Base-by-base conservation (phyloP, 2,797 vertebrate genomes). In the Hipposideros larvatus region DNA sequence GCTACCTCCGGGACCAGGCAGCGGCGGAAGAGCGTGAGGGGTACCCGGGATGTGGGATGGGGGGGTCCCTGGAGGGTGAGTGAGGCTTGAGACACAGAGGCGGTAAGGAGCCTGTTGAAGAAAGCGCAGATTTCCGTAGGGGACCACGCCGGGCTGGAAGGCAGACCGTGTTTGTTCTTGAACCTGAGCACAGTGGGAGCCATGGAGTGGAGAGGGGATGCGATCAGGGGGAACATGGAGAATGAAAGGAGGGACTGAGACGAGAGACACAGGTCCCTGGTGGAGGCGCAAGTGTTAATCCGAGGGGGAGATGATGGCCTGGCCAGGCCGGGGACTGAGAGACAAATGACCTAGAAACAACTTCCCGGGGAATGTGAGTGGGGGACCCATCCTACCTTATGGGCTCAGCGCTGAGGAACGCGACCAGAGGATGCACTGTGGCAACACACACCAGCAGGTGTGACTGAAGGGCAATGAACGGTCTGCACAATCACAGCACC, bases 401-500 rank as follows among this genome's bases (percentile, higher is more conserved):
- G 37, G 68, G 55, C 31, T 75, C 37, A 43, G 41, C 37, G 48
- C 51, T 26, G 82, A 68, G 41, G 9, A 31, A 26, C 21, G 7
- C 3, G 71, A 13, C 21, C 7, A 37, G 88, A 34, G 8, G 31
- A 0, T 14, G 0, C 2, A 11, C 28, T 5, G 6, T 1, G 7
- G 55, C 22, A 0, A 51, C 3, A 13, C 13, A 6, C 24, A 10
- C 4, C 10, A 3, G 71, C n/a, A 34, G 65, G 31, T 11, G 7
- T 6, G 43, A 22, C 3, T 4, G 28, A 31, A 55, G 75, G 51
- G 11, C 70, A 21, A 63, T 5, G 59, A 10, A 5, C 5, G 16
- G 2, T 0, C 37, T 1, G 10, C 37, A 0, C 4, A 0, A 11
- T 24, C 2, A 0, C 2, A 11, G 74, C 0, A 0, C 65, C 7